Evolutionary conservation across 2,888 invertebrate species (phyloP), one percentile per base, ranked within the genome.

Genomic region (Brenthis hecate): DNA sequence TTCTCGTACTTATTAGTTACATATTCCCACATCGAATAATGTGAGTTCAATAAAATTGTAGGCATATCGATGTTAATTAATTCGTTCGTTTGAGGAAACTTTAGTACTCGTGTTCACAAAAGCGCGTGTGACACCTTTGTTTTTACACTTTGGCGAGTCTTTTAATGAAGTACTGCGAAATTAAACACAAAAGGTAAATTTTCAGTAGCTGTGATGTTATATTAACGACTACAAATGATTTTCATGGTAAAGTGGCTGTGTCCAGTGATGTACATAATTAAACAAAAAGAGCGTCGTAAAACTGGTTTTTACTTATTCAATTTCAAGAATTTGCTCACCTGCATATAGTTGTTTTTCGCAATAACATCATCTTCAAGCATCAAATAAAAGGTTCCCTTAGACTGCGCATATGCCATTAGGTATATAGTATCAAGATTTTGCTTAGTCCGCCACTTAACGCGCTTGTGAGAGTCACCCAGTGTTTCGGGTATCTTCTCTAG

Each of bases 291-390:
- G 23, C 36, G 8, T 36, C 8, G 8, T 36, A 8, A 36, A 36
- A 8, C 32, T 4, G 8, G 11, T 36, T 36, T 36, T 36, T 36
- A 8, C 36, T 1, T 28, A 43, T 43, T 43, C 2, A 43, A 43
- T 1, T 11, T 48, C 1, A n/a, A 43, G 2, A 11, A n/a, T 32
- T 6, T 48, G n/a, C 60, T 32, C 13, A 96, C 96, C 65, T 95
- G 95, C 78, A 98, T 94, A 81, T 96, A 99, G 70, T 96, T 95
- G 1, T 95, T 94, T 82, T 97, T 98, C 0, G 98, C 97, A 48
- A 98, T 91, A 64, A 99, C 97, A 82, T 99, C 99, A 82, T 99
- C 99, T 87, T 99, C 99, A 11, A 99, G 91, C 94, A 99, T 97
- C 19, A 98, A 94, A 83, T 98, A 99, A 86, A 97, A 98, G 0